These are phyloP conservation scores for Agriotes lineatus DNA, from an alignment of 2,888 invertebrate species.

Conservation along the genomic window DNA sequence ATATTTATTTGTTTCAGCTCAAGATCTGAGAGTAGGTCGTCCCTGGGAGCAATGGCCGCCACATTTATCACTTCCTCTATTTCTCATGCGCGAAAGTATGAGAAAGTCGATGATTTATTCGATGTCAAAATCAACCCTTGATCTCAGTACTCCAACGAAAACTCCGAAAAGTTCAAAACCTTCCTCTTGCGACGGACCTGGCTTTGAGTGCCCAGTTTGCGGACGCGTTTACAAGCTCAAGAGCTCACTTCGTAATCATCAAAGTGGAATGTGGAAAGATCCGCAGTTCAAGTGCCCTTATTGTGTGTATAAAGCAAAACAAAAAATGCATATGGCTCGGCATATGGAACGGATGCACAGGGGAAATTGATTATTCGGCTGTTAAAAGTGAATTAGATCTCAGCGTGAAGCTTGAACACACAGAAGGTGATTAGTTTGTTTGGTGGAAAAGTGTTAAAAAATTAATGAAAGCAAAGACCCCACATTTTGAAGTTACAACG, in stretches of 20 bases:
- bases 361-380: conserved; percentile 62
- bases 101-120: conserved; percentile 63
- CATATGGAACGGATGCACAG: conserved; percentile 88
- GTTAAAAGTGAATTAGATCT: conserved; percentile 59
- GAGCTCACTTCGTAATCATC: conserved; percentile 85
- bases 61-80: conserved; percentile 79
- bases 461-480: too few relatives aligned
- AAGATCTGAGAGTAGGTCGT: conserved; percentile 79
- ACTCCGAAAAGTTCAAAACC: conserved; percentile 58
- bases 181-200: conserved; percentile 62
- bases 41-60: conserved; percentile 82
- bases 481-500: too few relatives aligned
- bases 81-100: conserved; percentile 71
- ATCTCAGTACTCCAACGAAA: conserved; percentile 52
- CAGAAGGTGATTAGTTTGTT: conserved; percentile 15
- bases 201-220: conserved; percentile 85
- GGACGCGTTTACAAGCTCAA: conserved; percentile 89
- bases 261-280: conserved; percentile 89
- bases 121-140: conserved; percentile 49
- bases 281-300: conserved; percentile 86
- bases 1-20: conserved; percentile 67
- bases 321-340: conserved; percentile 86
- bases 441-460: too few relatives aligned
- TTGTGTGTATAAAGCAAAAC: conserved; percentile 86
- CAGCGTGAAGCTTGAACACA: conserved; percentile 42